Evolutionary conservation across 2,113 vertebrate genomes (phyloP).

Genomic region (Zosterops borbonicus): DNA sequence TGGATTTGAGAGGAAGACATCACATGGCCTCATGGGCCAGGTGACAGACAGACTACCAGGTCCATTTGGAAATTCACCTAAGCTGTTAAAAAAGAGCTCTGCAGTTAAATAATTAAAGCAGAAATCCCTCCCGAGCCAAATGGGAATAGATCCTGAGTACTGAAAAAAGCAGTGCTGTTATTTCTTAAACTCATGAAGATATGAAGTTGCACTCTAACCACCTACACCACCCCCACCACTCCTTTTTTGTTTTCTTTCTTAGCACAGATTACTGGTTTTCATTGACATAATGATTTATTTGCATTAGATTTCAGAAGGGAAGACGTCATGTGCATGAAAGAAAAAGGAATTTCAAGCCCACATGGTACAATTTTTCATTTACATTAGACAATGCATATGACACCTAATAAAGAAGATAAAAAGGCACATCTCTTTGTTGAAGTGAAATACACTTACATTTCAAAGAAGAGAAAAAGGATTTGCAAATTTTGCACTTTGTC

Average conservation of each 20-base stretch:
- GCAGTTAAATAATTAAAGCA: background rate
- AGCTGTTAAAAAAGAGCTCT: background rate
- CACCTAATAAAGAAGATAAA: slow-evolving; percentile 21
- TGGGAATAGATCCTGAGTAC: background rate
- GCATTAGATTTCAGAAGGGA: background rate
- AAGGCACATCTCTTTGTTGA: background rate
- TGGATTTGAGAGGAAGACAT: background rate
- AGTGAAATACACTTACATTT: background rate
- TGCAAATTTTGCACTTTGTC: background rate
- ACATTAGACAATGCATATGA: background rate
- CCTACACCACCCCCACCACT: fast-evolving
- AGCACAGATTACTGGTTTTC: background rate
- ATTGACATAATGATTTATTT: background rate
- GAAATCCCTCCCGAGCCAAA: background rate
- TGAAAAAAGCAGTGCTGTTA: background rate
- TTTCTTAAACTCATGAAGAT: background rate
- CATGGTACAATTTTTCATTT: background rate
- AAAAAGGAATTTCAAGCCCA: background rate
- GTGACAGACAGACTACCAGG: background rate
- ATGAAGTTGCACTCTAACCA: background rate
- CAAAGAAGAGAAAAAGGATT: background rate
- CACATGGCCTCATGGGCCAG: background rate
- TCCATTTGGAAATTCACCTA: background rate
- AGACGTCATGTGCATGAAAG: background rate
- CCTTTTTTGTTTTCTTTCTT: background rate